Conservation (phyloP, 2,888 invertebrate species). For the Microdon myrmicae region DNA sequence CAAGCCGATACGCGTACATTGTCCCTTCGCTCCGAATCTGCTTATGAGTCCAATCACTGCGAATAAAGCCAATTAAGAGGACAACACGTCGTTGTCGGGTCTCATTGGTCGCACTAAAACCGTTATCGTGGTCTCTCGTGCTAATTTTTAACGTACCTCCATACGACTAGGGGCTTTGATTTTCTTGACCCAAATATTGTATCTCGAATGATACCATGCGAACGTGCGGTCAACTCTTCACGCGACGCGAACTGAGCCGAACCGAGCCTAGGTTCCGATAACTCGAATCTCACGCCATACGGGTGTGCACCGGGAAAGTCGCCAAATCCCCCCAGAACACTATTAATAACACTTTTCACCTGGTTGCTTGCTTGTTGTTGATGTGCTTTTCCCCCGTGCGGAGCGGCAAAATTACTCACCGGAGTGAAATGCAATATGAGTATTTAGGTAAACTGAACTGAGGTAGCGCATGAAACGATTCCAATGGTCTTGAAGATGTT, state of each 20-base stretch:
- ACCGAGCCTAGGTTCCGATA: neutral
- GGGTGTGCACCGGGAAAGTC: slow-evolving; percentile 13
- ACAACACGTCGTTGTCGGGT: too few species aligned
- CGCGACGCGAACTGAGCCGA: neutral
- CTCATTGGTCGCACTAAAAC: too few species aligned
- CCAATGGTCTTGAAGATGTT: slow-evolving; percentile 37
- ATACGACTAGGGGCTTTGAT: too few species aligned
- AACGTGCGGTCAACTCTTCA: slow-evolving; percentile 1
- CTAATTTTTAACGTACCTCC: too few species aligned
- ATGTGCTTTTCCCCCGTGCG: slow-evolving; percentile 15
- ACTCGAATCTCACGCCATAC: neutral
- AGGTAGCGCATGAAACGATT: slow-evolving; percentile 15
- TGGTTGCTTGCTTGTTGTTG: slow-evolving; percentile 33
- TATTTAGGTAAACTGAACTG: too few species aligned
- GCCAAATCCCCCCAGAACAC: too few species aligned
- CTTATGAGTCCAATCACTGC: neutral
- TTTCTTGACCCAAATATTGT: slow-evolving; percentile 34
- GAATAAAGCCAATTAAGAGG: slow-evolving; percentile 22
- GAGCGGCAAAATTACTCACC: slow-evolving; percentile 29
- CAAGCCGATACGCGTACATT: slow-evolving; percentile 6
- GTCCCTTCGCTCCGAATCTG: neutral
- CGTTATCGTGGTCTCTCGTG: too few species aligned
- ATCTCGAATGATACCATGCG: too few species aligned
- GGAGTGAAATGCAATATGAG: slow-evolving; percentile 33
- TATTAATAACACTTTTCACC: slow-evolving; percentile 37